A percentile compares a stretch with the other conserved stretches of the same genome.
Evolutionary conservation across 2,797 vertebrate genomes (phyloP).

Genomic region (Hyperoplus lanceolatus): DNA sequence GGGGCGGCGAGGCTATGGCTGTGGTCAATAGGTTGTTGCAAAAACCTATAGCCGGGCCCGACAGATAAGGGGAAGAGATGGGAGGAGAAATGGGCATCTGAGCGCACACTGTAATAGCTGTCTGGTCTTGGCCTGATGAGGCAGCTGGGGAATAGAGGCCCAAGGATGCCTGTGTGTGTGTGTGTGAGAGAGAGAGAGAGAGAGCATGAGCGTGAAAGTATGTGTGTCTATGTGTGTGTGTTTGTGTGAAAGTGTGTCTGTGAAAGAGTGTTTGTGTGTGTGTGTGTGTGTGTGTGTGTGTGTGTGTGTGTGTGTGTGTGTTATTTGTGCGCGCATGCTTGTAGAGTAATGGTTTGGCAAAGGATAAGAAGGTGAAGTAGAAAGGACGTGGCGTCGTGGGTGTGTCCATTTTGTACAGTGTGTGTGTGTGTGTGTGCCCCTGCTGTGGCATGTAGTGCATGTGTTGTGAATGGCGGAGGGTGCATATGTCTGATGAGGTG

Average conservation of each 20-base stretch:
- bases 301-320: constrained; percentile 30
- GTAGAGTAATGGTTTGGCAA: not conserved
- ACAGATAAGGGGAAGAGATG: constrained; percentile 64
- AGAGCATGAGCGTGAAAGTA: too few relatives aligned
- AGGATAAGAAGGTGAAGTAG: constrained; percentile 48
- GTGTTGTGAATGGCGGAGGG: constrained; percentile 40
- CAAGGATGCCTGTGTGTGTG: constrained; percentile 50
- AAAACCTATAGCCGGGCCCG: constrained; percentile 33
- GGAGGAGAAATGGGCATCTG: constrained; percentile 58
- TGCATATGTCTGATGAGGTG: constrained; percentile 64
- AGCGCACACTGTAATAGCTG: constrained; percentile 71
- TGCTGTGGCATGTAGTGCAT: constrained; percentile 27
- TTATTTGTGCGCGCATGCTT: not conserved
- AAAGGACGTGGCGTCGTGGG: constrained; percentile 1
- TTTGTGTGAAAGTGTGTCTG: constrained; percentile 31
- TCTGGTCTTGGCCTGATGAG: constrained; percentile 76
- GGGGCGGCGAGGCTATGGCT: constrained; percentile 47
- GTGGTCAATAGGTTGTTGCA: constrained; percentile 73
- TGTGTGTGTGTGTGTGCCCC: constrained; percentile 20
- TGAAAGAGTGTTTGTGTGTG: constrained; percentile 33
- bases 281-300: constrained; percentile 10
- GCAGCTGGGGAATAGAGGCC: constrained; percentile 67
- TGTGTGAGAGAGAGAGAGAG: constrained; percentile 9
- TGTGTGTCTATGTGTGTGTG: constrained; percentile 1
- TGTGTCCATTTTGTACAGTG: not conserved